Conservation (phyloP, 1,140 invertebrate species). For the Alviniconcha marisindica region DNA sequence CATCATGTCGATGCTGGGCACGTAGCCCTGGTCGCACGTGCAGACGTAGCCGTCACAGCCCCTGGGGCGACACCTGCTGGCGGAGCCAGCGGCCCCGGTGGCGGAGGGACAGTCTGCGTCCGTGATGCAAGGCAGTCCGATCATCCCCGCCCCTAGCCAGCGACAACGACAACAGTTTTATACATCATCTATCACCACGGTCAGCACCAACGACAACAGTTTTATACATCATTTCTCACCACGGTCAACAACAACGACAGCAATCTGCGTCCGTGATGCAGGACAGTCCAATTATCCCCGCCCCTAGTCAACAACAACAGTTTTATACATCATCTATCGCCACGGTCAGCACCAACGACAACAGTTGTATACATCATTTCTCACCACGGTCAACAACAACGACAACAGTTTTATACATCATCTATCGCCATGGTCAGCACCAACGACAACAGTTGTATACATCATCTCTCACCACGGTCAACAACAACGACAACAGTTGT, state of each 20-base stretch:
- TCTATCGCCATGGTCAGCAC: no score
- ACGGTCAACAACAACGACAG: no score
- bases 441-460: no score
- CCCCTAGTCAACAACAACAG: neutral
- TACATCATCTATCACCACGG: no score
- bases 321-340: no score
- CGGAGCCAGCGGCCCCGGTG: neutral
- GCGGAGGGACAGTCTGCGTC: constrained; percentile 34
- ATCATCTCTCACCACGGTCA: neutral
- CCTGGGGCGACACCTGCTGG: constrained; percentile 31
- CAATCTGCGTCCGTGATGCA: constrained; percentile 44
- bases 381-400: neutral
- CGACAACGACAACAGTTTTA: neutral
- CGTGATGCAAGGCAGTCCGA: constrained; percentile 12
- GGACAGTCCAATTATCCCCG: neutral
- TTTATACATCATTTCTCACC: no score
- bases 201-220: no score
- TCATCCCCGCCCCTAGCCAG: neutral
- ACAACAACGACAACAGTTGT: neutral
- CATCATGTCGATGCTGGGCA: neutral
- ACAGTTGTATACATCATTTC: no score
- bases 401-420: no score
- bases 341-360: no score
- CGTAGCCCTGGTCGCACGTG: constrained; percentile 29
- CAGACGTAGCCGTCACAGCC: constrained; percentile 41